Evolutionary conservation across 2,113 vertebrate species (phyloP).

Genomic region (Enhydra lutris): DNA sequence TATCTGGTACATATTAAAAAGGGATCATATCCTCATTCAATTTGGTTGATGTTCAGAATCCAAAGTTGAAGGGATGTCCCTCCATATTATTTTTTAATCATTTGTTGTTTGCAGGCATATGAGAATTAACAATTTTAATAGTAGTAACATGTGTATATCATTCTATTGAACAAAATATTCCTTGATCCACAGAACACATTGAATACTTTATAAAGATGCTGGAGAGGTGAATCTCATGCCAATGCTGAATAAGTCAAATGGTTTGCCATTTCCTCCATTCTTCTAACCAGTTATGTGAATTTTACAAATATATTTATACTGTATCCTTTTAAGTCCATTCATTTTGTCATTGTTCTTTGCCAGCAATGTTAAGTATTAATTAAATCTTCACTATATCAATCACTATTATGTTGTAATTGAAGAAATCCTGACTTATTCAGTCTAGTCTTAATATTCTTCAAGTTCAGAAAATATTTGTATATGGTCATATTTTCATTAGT

Average conservation of each 20-base stretch:
- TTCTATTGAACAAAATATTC: neutral
- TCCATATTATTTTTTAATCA: conserved; percentile 15
- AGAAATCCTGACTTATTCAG: neutral
- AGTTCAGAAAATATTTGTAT: neutral
- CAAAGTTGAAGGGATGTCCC: neutral
- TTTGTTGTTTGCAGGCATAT: conserved; percentile 54
- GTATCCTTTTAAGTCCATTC: neutral
- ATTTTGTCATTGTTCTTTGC: neutral
- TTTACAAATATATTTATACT: neutral
- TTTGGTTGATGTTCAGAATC: conserved; percentile 66
- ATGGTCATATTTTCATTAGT: neutral
- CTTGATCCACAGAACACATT: neutral
- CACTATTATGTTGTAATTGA: neutral
- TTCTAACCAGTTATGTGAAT: neutral
- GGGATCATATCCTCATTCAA: conserved; percentile 66
- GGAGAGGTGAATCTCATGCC: too few species aligned
- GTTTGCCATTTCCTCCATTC: neutral
- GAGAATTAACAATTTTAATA: neutral
- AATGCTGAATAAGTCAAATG: neutral
- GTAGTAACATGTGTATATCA: neutral
- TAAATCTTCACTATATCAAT: neutral
- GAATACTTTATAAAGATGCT: neutral
- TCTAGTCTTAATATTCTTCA: neutral
- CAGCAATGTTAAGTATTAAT: neutral
- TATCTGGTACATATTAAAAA: conserved; percentile 76